phyloP scores from a whole-genome alignment of 2,797 vertebrate species.

The Leptodactylus fallax region DNA sequence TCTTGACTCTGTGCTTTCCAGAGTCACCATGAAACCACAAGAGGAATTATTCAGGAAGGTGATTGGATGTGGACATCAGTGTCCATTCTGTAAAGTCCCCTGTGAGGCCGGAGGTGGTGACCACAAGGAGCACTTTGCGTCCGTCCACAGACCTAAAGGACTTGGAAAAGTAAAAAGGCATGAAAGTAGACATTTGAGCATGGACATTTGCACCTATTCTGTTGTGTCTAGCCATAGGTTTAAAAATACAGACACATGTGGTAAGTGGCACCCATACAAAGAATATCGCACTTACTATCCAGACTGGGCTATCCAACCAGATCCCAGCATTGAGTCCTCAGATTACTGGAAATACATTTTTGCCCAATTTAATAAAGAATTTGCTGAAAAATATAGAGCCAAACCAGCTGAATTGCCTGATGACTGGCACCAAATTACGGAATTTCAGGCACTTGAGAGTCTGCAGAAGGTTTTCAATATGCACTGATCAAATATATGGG shows the following conservation, averaged over 20 bases:
- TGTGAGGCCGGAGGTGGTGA: conserved; percentile 72
- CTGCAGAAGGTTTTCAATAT: neutral
- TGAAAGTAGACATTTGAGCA: rapidly evolving
- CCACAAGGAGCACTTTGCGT: conserved; percentile 66
- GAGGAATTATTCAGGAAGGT: conserved; percentile 11
- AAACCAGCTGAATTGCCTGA: conserved; percentile 69
- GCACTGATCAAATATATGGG: neutral
- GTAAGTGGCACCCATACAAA: conserved; percentile 63
- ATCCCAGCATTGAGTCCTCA: conserved; percentile 69
- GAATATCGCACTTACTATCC: conserved; percentile 65
- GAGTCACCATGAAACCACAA: conserved; percentile 6
- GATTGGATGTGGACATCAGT: conserved; percentile 64
- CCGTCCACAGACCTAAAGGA: conserved; percentile 70
- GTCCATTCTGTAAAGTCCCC: conserved; percentile 73
- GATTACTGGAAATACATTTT: conserved; percentile 80
- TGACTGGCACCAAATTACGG: conserved; percentile 69
- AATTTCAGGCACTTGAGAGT: neutral
- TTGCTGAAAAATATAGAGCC: conserved; percentile 66
- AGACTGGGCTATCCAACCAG: conserved; percentile 75
- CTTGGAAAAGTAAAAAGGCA: rapidly evolving
- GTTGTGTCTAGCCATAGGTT: conserved; percentile 46
- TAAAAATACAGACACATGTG: rapidly evolving
- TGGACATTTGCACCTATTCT: conserved; percentile 65
- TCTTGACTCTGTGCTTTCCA: conserved; percentile 41
- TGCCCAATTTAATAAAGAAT: conserved; percentile 61